Percentiles rank a stretch among this genome's conserved stretches.
Conservation (phyloP, 2,797 vertebrate species). For the Otolemur crassicaudatus region DNA sequence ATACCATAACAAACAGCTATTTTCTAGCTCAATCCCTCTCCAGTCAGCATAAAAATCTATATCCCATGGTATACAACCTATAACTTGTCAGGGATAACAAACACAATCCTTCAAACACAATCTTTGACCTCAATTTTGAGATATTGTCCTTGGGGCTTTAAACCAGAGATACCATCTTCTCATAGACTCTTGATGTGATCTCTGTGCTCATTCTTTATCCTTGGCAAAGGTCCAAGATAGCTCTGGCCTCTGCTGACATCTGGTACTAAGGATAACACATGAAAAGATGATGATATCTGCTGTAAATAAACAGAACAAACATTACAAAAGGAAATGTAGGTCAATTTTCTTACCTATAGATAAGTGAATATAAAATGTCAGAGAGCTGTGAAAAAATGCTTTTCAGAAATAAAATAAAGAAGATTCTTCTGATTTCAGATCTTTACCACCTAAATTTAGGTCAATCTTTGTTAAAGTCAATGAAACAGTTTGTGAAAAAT, state of each 20-base stretch:
- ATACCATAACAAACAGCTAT: neutral
- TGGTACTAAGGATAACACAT: neutral
- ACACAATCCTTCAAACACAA: slow-evolving; percentile 14
- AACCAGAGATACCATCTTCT: neutral
- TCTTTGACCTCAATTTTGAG: neutral
- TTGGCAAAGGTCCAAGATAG: neutral
- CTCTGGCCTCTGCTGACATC: neutral
- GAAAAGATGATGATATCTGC: neutral
- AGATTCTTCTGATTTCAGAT: slow-evolving; percentile 30
- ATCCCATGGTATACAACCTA: neutral
- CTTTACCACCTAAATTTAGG: slow-evolving; percentile 4
- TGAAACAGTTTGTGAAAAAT: neutral
- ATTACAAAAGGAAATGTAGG: slow-evolving; percentile 16
- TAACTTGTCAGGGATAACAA: slow-evolving; percentile 32
- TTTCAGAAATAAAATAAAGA: slow-evolving; percentile 23
- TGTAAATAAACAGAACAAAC: slow-evolving; percentile 11
- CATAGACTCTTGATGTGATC: neutral
- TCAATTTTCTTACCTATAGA: slow-evolving; percentile 1
- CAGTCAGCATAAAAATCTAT: neutral
- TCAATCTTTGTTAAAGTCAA: slow-evolving; percentile 31
- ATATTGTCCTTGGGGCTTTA: neutral
- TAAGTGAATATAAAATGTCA: neutral
- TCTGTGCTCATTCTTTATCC: neutral
- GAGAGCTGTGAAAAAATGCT: neutral
- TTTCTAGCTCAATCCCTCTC: neutral